Percentiles rank a stretch among this genome's conserved stretches.
phyloP scores from a whole-genome alignment of 2,797 vertebrate genomes.

The Manis pentadactyla region DNA sequence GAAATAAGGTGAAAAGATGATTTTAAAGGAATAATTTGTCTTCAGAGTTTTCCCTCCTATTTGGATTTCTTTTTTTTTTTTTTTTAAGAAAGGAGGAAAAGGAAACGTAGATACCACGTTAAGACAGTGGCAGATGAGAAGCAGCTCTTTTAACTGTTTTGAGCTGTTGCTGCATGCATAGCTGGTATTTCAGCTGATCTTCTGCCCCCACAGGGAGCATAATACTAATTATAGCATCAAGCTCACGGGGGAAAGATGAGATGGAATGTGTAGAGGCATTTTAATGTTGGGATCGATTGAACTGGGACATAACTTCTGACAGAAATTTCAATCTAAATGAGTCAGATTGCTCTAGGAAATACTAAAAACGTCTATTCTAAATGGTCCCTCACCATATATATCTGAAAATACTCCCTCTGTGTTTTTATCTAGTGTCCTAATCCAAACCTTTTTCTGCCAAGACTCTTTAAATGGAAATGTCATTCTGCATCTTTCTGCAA shows the following conservation, averaged over 20 bases:
- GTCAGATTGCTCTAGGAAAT: slow-evolving; percentile 61
- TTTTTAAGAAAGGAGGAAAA: neutral
- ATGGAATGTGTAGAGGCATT: slow-evolving; percentile 36
- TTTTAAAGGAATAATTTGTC: slow-evolving; percentile 56
- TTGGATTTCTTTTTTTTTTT: slow-evolving; percentile 12
- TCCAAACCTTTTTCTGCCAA: slow-evolving; percentile 24
- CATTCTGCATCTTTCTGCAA: slow-evolving; percentile 36
- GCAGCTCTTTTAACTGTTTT: neutral
- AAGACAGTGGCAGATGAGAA: neutral
- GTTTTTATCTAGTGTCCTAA: slow-evolving; percentile 58
- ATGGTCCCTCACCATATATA: neutral
- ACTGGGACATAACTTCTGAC: slow-evolving; percentile 57
- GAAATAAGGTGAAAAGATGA: slow-evolving; percentile 55
- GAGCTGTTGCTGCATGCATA: slow-evolving; percentile 13
- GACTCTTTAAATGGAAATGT: neutral
- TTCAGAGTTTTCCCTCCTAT: slow-evolving; percentile 19
- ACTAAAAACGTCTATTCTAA: slow-evolving; percentile 60
- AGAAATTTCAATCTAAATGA: slow-evolving; percentile 70
- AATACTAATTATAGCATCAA: slow-evolving; percentile 36
- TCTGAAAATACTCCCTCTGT: slow-evolving; percentile 28
- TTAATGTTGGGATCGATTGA: slow-evolving; percentile 56
- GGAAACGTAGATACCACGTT: neutral
- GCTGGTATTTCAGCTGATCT: slow-evolving; percentile 44
- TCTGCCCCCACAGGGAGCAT: neutral
- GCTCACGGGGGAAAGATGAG: slow-evolving; percentile 3